Evolutionary conservation across 2,113 vertebrate species (phyloP).

Genomic region (Indicator maculatus): DNA sequence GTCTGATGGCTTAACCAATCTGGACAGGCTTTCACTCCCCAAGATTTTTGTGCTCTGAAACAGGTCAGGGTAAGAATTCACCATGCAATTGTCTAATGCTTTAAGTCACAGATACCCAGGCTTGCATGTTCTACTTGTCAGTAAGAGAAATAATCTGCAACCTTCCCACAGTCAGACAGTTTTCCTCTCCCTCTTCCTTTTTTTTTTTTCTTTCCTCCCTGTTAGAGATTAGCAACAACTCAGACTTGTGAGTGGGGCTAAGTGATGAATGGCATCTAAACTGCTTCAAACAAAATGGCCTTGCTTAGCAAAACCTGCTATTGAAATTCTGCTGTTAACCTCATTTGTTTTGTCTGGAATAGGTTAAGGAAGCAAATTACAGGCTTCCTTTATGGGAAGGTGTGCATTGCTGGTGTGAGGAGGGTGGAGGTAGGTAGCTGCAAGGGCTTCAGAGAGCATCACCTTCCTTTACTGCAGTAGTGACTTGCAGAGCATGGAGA

Average conservation of each 20-base stretch:
- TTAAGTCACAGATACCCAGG: constrained; percentile 3
- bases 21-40: constrained; percentile 60
- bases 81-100: constrained; percentile 6
- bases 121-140: background rate
- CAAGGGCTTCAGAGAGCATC: background rate
- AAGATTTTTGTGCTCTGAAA: constrained; percentile 37
- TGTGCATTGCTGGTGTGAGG: background rate
- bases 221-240: background rate
- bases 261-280: background rate
- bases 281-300: background rate
- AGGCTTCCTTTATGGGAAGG: background rate
- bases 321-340: background rate
- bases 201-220: background rate
- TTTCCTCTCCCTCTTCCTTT: background rate
- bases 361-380: background rate
- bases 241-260: background rate
- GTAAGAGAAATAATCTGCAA: background rate
- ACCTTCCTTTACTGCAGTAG: background rate
- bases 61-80: constrained; percentile 48
- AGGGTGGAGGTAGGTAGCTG: background rate
- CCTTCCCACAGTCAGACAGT: background rate
- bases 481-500: background rate
- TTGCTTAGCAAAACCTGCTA: background rate
- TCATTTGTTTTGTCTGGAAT: background rate
- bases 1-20: constrained; percentile 67